These are phyloP conservation scores for Cecropterus lyciades DNA, from an alignment of 1,140 invertebrate species.

Conservation along the genomic window DNA sequence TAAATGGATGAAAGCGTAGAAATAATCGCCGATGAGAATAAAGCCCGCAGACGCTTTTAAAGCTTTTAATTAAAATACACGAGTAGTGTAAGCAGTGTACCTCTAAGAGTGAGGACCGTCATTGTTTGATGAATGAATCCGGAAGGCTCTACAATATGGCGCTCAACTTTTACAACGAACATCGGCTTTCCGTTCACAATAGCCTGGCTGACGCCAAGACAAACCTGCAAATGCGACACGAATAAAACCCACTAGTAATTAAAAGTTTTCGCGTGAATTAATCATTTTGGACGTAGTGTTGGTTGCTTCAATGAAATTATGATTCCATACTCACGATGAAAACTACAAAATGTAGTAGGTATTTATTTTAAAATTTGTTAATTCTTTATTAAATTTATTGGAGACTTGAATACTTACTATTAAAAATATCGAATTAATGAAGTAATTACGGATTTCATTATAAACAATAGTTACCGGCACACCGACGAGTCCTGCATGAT, in stretches of 20 bases:
- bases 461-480: too few species aligned
- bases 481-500: too few species aligned
- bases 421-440: too few species aligned
- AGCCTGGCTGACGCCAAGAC: constrained; percentile 73
- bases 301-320: neutral
- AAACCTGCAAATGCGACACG: constrained; percentile 52
- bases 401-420: too few species aligned
- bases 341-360: neutral
- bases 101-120: constrained; percentile 78
- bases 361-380: neutral
- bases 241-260: constrained; percentile 30
- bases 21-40: constrained; percentile 24
- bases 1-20: constrained; percentile 24
- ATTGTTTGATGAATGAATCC: constrained; percentile 79
- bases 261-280: constrained; percentile 20
- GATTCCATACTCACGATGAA: neutral
- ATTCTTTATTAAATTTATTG: neutral
- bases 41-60: constrained; percentile 10
- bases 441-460: too few species aligned
- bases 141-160: constrained; percentile 83
- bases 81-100: constrained; percentile 47
- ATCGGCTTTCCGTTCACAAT: constrained; percentile 76
- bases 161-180: constrained; percentile 82
- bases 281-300: constrained; percentile 3
- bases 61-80: constrained; percentile 33